These are phyloP conservation scores for Micromussa lordhowensis DNA, from an alignment of 92 coral and sea anemone genomes.

Conservation along the genomic window DNA sequence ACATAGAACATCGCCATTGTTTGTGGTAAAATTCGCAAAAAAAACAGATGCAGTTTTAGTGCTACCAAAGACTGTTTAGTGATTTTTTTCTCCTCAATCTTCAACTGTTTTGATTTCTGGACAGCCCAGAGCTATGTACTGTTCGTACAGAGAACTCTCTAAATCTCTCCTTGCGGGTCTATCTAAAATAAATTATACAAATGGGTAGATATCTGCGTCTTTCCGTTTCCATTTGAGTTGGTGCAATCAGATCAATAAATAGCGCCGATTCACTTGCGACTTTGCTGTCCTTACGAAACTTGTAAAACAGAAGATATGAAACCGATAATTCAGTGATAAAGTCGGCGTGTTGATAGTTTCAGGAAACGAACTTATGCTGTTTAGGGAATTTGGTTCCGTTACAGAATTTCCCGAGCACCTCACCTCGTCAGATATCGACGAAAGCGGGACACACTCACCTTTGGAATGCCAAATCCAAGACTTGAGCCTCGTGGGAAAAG, in stretches of 20 bases:
- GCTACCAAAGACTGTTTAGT: background rate
- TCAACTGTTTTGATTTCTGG: background rate
- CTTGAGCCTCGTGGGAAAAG: background rate
- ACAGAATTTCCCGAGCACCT: background rate
- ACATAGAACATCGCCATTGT: background rate
- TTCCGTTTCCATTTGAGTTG: background rate
- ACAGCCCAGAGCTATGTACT: background rate
- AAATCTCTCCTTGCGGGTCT: background rate
- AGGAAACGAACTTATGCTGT: conserved; percentile 10
- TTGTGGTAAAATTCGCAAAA: background rate
- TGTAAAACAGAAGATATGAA: background rate
- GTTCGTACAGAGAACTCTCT: background rate
- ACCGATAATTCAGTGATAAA: background rate
- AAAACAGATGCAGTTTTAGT: background rate
- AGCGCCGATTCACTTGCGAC: background rate
- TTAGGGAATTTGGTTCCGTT: background rate
- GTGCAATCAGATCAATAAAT: background rate
- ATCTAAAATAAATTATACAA: conserved; percentile 4
- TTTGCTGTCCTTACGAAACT: background rate
- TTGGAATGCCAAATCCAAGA: background rate
- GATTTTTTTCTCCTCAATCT: background rate
- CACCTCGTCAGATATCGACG: background rate
- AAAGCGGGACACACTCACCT: conserved; percentile 23
- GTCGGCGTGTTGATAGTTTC: conserved; percentile 12
- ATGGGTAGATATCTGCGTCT: background rate